Conservation (phyloP, 2,797 vertebrate species). For the Babyrousa celebensis region DNA sequence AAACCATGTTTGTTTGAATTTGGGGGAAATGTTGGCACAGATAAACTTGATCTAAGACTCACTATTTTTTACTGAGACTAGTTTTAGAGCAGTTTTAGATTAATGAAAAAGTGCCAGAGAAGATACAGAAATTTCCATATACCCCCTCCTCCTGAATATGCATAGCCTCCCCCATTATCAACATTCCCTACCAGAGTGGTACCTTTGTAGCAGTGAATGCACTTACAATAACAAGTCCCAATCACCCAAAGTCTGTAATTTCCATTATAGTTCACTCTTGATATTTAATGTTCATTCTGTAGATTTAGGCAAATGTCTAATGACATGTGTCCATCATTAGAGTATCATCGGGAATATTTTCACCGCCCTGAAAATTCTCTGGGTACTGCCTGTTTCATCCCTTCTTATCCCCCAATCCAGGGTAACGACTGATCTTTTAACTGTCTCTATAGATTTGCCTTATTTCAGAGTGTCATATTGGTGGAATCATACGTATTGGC, state of each 20-base stretch:
- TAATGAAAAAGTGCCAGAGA: not conserved
- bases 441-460: not conserved
- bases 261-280: not conserved
- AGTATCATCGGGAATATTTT: not conserved
- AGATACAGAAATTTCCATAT: not conserved
- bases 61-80: not conserved
- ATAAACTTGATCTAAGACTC: not conserved
- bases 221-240: not conserved
- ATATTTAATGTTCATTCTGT: not conserved
- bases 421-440: not conserved
- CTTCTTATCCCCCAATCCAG: not conserved
- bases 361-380: not conserved
- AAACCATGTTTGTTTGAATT: not conserved
- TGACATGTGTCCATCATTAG: not conserved
- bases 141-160: too few species aligned
- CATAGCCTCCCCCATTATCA: not conserved
- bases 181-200: not conserved
- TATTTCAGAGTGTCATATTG: not conserved
- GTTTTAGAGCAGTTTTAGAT: not conserved
- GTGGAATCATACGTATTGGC: not conserved
- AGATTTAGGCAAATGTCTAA: not conserved
- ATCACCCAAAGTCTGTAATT: not conserved
- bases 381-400: not conserved
- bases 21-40: not conserved
- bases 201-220: accelerated